Conservation (phyloP, 2,888 invertebrate species). For the Athalia circularis region DNA sequence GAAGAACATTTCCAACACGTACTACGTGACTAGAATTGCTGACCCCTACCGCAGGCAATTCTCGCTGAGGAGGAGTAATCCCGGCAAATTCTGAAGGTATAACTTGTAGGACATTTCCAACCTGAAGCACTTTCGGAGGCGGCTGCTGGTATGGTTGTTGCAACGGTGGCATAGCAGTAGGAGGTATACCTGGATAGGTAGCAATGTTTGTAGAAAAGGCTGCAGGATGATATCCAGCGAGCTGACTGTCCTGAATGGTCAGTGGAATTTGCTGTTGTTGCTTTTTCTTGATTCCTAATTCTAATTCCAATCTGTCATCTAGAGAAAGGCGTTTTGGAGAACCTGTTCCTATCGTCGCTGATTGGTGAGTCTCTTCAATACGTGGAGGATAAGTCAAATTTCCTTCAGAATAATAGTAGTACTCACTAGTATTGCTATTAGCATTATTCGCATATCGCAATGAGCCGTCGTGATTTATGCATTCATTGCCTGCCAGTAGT, state of each 20-base stretch:
- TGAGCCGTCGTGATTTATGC: constrained; percentile 49
- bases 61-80: constrained; percentile 42
- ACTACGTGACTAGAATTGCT: constrained; percentile 64
- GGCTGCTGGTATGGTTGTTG: constrained; percentile 66
- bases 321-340: constrained; percentile 79
- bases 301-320: constrained; percentile 78
- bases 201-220: constrained; percentile 41
- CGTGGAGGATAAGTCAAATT: constrained; percentile 72
- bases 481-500: constrained; percentile 51
- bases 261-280: constrained; percentile 47
- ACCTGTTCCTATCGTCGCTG: constrained; percentile 51
- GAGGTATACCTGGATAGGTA: constrained; percentile 59
- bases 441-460: constrained; percentile 63
- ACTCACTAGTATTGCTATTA: constrained; percentile 62
- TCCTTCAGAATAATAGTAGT: constrained; percentile 67
- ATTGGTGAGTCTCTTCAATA: constrained; percentile 61
- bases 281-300: constrained; percentile 76
- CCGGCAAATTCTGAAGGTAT: constrained; percentile 75
- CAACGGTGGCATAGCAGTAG: constrained; percentile 53
- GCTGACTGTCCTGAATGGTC: constrained; percentile 38
- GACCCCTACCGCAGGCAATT: constrained; percentile 47
- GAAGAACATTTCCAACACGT: constrained; percentile 71
- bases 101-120: constrained; percentile 79
- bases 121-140: constrained; percentile 71
- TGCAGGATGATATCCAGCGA: constrained; percentile 45